Evolutionary conservation across 2,797 vertebrate genomes (phyloP).

Genomic region (Scleropages formosus): DNA sequence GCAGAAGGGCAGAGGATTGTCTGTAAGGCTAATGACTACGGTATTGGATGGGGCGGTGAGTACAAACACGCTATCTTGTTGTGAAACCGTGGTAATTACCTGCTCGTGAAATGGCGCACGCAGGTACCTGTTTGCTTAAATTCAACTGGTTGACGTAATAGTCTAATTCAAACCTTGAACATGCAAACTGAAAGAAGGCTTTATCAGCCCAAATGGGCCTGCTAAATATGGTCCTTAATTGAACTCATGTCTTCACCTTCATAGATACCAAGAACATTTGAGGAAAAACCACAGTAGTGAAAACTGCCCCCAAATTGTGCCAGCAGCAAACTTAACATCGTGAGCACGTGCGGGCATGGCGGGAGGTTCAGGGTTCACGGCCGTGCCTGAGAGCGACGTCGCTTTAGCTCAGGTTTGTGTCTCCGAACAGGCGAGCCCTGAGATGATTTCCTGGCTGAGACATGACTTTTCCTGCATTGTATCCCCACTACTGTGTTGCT

Average conservation of each 20-base stretch:
- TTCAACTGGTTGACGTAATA: neutral
- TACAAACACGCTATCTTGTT: neutral
- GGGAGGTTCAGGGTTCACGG: neutral
- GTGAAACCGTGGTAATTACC: no score
- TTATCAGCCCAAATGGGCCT: neutral
- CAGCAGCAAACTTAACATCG: neutral
- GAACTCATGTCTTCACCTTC: no score
- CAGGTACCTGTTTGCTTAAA: neutral
- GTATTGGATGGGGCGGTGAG: neutral
- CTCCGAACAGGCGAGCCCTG: conserved; percentile 9
- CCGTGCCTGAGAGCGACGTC: neutral
- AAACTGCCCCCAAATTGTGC: neutral
- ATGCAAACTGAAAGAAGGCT: neutral
- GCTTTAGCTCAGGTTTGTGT: neutral
- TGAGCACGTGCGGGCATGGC: neutral
- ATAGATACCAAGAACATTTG: no score
- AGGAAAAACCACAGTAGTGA: neutral
- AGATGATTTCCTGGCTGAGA: conserved; percentile 24
- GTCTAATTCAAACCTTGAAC: neutral
- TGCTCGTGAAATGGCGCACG: neutral
- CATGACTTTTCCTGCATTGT: conserved; percentile 6
- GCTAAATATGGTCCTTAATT: neutral
- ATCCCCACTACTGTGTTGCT: neutral
- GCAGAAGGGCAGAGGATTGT: neutral
- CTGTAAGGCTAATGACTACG: neutral